A percentile compares a stretch with the other conserved stretches of the same genome.
Evolutionary conservation across 30 jellyfish, hydroid and myxozoan genomes (phyloP).

Genomic region (Catostylus mosaicus): DNA sequence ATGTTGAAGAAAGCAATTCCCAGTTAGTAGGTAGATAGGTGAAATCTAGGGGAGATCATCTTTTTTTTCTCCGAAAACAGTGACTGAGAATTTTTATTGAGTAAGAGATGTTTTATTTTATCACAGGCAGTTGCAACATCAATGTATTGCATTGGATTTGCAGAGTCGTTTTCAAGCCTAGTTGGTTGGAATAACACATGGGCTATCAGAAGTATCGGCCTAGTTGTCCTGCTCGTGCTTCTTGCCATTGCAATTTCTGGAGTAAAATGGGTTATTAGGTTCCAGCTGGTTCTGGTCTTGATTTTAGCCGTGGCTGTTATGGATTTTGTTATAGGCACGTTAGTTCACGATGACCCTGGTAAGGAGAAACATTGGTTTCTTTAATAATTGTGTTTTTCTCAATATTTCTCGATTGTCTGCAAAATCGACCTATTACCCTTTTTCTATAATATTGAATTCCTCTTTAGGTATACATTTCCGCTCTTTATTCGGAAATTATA

Average conservation of each 20-base stretch:
- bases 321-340: constrained; percentile 89
- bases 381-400: no score
- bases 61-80: no score
- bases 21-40: no score
- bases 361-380: no score
- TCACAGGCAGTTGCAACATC: constrained; percentile 97
- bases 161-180: constrained; percentile 82
- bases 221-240: constrained; percentile 61
- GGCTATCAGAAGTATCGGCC: constrained; percentile 89
- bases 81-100: no score
- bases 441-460: no score
- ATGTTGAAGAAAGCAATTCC: no score
- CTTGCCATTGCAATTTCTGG: constrained; percentile 90
- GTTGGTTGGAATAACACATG: constrained; percentile 86
- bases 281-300: constrained; percentile 86
- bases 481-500: no score
- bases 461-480: no score
- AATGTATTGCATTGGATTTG: constrained; percentile 94
- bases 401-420: no score
- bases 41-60: no score
- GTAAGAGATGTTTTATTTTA: neutral
- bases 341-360: constrained; percentile 88
- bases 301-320: constrained; percentile 87
- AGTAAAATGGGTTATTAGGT: constrained; percentile 96
- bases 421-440: no score